phyloP scores from a whole-genome alignment of 2,113 vertebrate genomes.

The Mastomys natalensis region DNA sequence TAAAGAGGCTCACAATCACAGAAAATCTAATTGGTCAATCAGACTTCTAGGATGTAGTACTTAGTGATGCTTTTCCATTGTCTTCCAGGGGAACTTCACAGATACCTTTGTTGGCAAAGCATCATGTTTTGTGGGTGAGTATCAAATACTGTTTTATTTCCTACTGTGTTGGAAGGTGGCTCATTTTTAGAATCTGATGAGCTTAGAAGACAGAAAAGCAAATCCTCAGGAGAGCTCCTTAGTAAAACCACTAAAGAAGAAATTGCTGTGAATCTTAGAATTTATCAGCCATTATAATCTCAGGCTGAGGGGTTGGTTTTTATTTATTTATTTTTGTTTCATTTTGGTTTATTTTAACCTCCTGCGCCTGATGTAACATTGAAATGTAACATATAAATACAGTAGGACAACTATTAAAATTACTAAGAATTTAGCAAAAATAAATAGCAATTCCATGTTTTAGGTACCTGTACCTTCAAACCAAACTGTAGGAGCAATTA shows the following conservation, averaged over 20 bases:
- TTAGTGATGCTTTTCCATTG: neutral
- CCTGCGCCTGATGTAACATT: neutral
- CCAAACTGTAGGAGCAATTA: neutral
- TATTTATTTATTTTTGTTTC: neutral
- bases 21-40: neutral
- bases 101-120: too few relatives aligned
- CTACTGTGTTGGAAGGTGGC: neutral
- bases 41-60: neutral
- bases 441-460: neutral
- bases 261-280: neutral
- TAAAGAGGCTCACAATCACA: too few relatives aligned
- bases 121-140: neutral
- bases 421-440: neutral
- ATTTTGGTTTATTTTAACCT: neutral
- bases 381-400: neutral
- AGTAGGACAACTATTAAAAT: neutral
- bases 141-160: neutral
- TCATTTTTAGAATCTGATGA: neutral
- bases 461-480: neutral
- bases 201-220: neutral
- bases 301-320: neutral
- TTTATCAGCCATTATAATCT: neutral
- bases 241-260: neutral
- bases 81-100: neutral
- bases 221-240: neutral